phyloP scores from a whole-genome alignment of 2,888 invertebrate species.

The Sinelater perroti region DNA sequence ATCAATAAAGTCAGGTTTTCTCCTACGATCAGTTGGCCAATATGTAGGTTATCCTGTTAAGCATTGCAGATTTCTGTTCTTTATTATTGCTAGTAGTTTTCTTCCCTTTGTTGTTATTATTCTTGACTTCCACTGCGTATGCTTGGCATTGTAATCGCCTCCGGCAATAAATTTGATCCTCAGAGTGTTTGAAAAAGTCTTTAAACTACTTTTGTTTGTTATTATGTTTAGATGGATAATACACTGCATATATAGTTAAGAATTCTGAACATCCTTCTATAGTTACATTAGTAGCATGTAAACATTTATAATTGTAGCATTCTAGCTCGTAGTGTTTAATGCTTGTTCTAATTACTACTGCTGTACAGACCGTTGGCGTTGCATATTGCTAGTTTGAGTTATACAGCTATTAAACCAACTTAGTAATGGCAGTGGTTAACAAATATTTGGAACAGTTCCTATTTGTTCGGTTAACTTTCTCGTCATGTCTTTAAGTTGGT shows the following conservation, averaged over 20 bases:
- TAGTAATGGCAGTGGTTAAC: neutral
- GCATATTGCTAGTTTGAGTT: neutral
- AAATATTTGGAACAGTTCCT: neutral
- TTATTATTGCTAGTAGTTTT: neutral
- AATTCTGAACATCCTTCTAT: neutral
- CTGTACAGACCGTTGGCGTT: conserved; percentile 3
- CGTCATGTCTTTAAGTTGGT: conserved; percentile 1
- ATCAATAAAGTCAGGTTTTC: too few relatives aligned
- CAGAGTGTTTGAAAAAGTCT: too few relatives aligned
- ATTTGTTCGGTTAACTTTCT: neutral
- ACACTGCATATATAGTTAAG: too few relatives aligned
- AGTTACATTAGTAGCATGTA: conserved; percentile 1
- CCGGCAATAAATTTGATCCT: neutral
- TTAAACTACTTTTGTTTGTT: too few relatives aligned
- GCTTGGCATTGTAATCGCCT: conserved; percentile 1
- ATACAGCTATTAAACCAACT: neutral
- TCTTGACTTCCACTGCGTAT: neutral
- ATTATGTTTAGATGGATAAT: too few relatives aligned
- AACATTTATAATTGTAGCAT: neutral
- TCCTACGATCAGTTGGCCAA: too few relatives aligned
- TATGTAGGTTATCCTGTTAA: too few relatives aligned
- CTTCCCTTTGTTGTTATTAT: neutral
- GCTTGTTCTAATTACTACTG: neutral
- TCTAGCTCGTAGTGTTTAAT: neutral
- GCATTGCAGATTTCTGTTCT: conserved; percentile 1